A percentile compares a stretch with the other conserved stretches of the same genome.
Conservation (phyloP, 2,888 invertebrate species). For the Blastobasis lacticolella region DNA sequence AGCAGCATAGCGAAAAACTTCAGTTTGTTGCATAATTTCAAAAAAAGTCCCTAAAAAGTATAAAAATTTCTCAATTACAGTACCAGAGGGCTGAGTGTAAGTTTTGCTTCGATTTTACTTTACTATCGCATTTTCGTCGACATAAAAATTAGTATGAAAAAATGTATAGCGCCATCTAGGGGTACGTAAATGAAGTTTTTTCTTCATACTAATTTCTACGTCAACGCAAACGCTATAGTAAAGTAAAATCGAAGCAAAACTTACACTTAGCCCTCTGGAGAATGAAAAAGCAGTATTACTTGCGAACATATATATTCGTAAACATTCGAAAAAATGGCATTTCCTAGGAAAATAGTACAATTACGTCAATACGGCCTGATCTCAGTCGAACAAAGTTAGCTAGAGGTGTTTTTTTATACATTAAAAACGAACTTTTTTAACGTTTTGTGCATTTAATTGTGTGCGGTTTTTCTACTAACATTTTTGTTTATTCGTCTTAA, state of each 20-base stretch:
- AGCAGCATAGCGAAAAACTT: neutral
- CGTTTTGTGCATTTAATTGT: neutral
- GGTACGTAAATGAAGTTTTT: too few species aligned
- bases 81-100: neutral
- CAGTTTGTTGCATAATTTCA: neutral
- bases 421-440: neutral
- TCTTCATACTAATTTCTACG: too few species aligned
- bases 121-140: too few species aligned
- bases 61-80: neutral
- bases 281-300: neutral
- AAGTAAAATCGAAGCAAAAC: too few species aligned
- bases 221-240: too few species aligned
- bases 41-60: neutral
- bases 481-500: neutral
- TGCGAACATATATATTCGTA: neutral
- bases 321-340: constrained; percentile 16
- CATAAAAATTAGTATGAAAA: too few species aligned
- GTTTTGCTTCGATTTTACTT: neutral
- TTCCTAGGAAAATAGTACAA: constrained; percentile 16
- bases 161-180: too few species aligned
- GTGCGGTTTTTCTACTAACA: neutral
- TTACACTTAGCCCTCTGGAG: too few species aligned
- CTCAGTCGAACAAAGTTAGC: constrained; percentile 4
- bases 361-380: constrained; percentile 3
- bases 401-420: neutral